A percentile compares a stretch with the other conserved stretches of the same genome.
phyloP scores from a whole-genome alignment of 2,113 vertebrate species.

The Pontoporia blainvillei region DNA sequence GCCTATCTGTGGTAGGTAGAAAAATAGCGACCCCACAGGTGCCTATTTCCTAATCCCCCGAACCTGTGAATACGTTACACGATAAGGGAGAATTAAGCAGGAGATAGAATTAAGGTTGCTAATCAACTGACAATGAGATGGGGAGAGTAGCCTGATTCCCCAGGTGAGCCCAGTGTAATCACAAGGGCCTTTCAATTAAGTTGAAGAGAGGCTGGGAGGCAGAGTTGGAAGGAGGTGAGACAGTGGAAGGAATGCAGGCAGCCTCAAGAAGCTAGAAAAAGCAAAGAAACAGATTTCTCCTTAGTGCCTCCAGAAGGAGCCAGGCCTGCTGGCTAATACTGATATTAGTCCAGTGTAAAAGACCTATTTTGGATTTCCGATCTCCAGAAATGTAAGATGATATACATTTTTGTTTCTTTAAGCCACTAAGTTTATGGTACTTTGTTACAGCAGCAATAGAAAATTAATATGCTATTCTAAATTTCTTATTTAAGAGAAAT shows the following conservation, averaged over 20 bases:
- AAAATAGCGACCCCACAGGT: not conserved
- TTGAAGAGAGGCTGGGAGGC: not conserved
- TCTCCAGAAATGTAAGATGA: not conserved
- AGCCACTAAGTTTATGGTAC: not conserved
- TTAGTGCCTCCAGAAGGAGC: not conserved
- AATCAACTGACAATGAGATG: not conserved
- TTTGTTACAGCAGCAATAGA: not conserved
- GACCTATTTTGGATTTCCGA: not conserved
- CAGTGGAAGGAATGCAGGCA: not conserved
- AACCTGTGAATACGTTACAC: not conserved
- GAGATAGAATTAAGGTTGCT: not conserved
- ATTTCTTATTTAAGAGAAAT: not conserved
- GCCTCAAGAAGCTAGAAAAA: not conserved
- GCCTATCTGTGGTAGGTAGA: not conserved
- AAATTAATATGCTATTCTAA: not conserved
- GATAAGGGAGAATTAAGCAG: not conserved
- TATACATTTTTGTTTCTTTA: not conserved
- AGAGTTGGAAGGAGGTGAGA: not conserved
- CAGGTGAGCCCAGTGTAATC: not conserved
- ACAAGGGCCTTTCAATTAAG: not conserved
- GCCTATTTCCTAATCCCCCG: not conserved
- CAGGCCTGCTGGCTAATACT: not conserved
- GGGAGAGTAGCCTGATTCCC: not conserved
- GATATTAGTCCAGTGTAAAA: not conserved
- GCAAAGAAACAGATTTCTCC: not conserved